Evolutionary conservation across 2,888 invertebrate genomes (phyloP).

Genomic region (Erynnis tages): DNA sequence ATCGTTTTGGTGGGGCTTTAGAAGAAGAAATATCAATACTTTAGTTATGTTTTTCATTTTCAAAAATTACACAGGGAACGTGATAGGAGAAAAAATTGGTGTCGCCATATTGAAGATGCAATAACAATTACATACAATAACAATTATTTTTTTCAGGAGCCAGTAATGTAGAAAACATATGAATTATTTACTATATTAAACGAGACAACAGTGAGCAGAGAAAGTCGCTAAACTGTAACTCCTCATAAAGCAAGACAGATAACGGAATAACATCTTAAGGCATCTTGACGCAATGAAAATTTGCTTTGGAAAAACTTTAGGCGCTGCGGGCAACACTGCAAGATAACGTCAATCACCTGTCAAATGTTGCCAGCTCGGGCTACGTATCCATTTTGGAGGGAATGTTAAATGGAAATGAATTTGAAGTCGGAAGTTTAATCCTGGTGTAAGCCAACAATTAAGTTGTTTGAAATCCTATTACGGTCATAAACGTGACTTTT

Average conservation of each 20-base stretch:
- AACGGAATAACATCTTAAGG: slow-evolving; percentile 30
- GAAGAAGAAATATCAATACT: too few species aligned
- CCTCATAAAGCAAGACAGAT: slow-evolving; percentile 20
- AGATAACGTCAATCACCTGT: slow-evolving; percentile 25
- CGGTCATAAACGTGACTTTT: too few species aligned
- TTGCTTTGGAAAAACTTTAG: slow-evolving; percentile 25
- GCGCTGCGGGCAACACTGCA: slow-evolving; percentile 24
- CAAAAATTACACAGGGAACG: too few species aligned
- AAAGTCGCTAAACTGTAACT: slow-evolving; percentile 1
- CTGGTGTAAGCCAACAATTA: slow-evolving; percentile 3
- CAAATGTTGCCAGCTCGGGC: slow-evolving; percentile 21
- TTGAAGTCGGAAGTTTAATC: slow-evolving; percentile 3
- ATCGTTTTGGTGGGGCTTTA: too few species aligned
- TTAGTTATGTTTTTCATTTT: too few species aligned
- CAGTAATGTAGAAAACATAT: too few species aligned
- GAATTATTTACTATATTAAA: too few species aligned
- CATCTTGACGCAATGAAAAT: slow-evolving; percentile 30
- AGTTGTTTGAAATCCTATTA: too few species aligned
- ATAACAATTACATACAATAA: too few species aligned
- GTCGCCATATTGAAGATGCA: too few species aligned
- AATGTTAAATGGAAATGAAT: slow-evolving; percentile 19
- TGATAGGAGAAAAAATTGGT: too few species aligned
- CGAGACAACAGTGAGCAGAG: not conserved
- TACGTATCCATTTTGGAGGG: slow-evolving; percentile 17
- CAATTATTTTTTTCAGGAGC: too few species aligned